Evolutionary conservation across 1,140 invertebrate genomes (phyloP).

Genomic region (Heterodera carotae): DNA sequence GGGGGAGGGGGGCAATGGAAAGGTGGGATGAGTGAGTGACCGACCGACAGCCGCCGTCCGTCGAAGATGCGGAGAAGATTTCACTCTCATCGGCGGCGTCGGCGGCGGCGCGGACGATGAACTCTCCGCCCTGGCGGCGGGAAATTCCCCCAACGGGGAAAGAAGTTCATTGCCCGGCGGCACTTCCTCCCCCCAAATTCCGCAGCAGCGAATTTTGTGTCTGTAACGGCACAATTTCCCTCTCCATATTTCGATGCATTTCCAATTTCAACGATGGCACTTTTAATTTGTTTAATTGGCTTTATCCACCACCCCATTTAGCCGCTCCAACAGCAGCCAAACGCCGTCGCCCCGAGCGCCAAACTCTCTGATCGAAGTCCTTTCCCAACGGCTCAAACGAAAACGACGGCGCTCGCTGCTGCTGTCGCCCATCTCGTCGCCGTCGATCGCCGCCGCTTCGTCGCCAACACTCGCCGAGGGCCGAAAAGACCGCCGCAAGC

Average conservation of each 20-base stretch:
- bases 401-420: not conserved
- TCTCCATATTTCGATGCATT: not conserved
- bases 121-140: not conserved
- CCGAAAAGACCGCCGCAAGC: slow-evolving; percentile 23
- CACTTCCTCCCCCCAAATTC: not conserved
- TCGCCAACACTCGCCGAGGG: not conserved
- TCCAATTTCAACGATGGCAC: too few species aligned
- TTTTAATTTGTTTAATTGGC: too few species aligned
- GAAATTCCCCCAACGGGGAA: not conserved
- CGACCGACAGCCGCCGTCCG: not conserved
- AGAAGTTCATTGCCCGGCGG: not conserved
- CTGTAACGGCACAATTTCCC: not conserved
- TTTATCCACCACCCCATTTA: too few species aligned
- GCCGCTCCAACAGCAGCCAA: not conserved
- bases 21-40: not conserved
- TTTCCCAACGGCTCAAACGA: slow-evolving; percentile 7
- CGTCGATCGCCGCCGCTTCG: not conserved
- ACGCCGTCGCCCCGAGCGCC: not conserved
- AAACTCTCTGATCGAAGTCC: slow-evolving; percentile 4
- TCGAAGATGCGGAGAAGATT: slow-evolving; percentile 14
- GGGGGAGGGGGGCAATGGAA: not conserved
- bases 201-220: not conserved
- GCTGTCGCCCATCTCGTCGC: not conserved
- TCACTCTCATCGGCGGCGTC: not conserved
- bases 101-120: not conserved